Evolutionary conservation across 2,888 invertebrate genomes (phyloP).

Genomic region (Athalia cordata): DNA sequence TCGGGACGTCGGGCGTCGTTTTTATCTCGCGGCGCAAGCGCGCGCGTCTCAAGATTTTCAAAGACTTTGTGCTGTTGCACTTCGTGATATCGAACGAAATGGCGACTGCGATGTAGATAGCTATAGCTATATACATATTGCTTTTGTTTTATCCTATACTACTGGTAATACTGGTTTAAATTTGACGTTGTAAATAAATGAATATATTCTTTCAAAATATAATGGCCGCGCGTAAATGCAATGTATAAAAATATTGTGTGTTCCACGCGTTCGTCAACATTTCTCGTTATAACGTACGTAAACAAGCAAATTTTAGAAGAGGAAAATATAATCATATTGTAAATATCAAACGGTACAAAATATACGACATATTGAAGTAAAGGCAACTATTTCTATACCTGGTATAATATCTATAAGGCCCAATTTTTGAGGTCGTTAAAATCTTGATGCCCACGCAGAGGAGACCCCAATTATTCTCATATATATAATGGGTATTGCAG

Average conservation of each 20-base stretch:
- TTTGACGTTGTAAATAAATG: background rate
- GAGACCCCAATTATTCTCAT: background rate
- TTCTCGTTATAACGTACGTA: no score
- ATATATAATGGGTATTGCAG: no score
- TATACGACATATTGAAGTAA: no score
- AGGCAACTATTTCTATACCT: no score
- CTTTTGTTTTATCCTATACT: no score
- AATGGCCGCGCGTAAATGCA: background rate
- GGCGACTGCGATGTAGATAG: background rate
- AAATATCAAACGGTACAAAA: no score
- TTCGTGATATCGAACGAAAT: background rate
- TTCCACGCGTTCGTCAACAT: no score
- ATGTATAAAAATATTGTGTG: background rate
- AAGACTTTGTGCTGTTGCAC: background rate
- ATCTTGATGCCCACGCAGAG: conserved; percentile 17
- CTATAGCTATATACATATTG: no score
- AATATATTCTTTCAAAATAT: conserved; percentile 18
- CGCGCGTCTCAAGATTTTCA: conserved; percentile 37
- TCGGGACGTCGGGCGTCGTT: conserved; percentile 59
- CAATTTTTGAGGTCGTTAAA: background rate
- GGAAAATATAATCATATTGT: no score
- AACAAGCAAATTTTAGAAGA: no score
- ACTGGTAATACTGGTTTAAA: conserved; percentile 29
- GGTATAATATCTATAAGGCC: background rate
- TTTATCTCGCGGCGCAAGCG: conserved; percentile 55